phyloP scores from a whole-genome alignment of 2,113 vertebrate species.

The Lycocorax pyrrhopterus region DNA sequence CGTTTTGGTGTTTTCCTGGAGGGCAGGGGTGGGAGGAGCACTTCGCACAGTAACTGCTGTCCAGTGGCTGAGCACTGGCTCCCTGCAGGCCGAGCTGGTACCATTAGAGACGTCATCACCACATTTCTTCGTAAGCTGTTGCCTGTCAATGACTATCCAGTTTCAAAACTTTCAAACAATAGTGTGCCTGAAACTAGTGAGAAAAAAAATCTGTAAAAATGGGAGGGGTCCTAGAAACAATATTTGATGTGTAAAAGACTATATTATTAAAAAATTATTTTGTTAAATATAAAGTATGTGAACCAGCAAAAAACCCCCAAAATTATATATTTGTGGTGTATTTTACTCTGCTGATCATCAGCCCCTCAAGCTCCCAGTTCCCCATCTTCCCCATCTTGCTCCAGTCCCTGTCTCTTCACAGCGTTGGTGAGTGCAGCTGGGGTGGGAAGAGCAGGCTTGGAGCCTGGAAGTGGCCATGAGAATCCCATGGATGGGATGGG shows the following conservation, averaged over 20 bases:
- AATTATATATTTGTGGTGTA: slow-evolving; percentile 55
- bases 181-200: slow-evolving; percentile 93
- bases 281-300: slow-evolving; percentile 94
- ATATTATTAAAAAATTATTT: slow-evolving; percentile 96
- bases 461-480: neutral
- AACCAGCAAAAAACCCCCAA: slow-evolving; percentile 68
- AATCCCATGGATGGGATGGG: neutral
- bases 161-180: slow-evolving; percentile 81
- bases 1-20: neutral
- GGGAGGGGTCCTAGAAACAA: slow-evolving; percentile 69
- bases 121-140: slow-evolving; percentile 52
- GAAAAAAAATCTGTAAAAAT: slow-evolving; percentile 75
- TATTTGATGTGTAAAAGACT: slow-evolving; percentile 82
- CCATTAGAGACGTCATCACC: neutral
- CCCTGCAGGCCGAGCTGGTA: neutral
- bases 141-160: slow-evolving; percentile 67
- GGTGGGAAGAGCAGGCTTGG: neutral
- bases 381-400: neutral
- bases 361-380: neutral
- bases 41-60: neutral
- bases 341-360: slow-evolving; percentile 19
- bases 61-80: neutral
- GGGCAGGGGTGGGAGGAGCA: neutral
- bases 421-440: neutral
- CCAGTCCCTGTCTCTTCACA: neutral